Evolutionary conservation across 2,888 invertebrate species (phyloP).

Genomic region (Leptopterna dolabrata): DNA sequence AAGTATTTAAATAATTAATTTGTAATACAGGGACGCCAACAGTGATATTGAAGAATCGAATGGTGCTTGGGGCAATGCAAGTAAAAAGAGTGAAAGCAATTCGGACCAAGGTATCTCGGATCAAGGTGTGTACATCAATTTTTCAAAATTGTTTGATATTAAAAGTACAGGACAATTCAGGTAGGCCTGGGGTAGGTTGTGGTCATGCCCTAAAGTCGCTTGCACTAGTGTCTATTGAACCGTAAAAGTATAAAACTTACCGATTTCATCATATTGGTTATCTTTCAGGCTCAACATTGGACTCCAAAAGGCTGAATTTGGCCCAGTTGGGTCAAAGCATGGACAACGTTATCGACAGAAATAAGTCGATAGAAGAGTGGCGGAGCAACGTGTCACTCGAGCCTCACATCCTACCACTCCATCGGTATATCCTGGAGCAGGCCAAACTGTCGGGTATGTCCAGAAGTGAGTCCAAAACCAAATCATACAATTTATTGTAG

Average conservation of each 20-base stretch:
- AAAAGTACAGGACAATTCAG: too few species aligned
- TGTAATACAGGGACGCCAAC: slow-evolving; percentile 55
- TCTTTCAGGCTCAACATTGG: slow-evolving; percentile 43
- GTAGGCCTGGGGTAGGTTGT: too few species aligned
- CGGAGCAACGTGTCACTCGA: slow-evolving; percentile 61
- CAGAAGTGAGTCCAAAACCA: neutral
- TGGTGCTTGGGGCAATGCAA: slow-evolving; percentile 58
- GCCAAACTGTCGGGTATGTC: slow-evolving; percentile 76
- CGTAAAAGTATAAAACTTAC: too few species aligned
- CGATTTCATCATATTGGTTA: too few species aligned
- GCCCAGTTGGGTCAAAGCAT: slow-evolving; percentile 44
- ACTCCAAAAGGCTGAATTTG: slow-evolving; percentile 45
- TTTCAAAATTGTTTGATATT: too few species aligned
- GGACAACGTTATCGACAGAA: slow-evolving; percentile 55
- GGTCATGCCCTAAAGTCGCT: too few species aligned
- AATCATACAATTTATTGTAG: too few species aligned
- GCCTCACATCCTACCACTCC: slow-evolving; percentile 80
- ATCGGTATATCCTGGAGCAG: slow-evolving; percentile 90
- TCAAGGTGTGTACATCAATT: neutral
- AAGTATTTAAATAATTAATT: too few species aligned
- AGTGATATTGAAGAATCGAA: slow-evolving; percentile 60
- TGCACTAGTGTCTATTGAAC: too few species aligned
- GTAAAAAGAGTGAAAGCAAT: slow-evolving; percentile 56
- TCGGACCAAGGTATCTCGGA: slow-evolving; percentile 56
- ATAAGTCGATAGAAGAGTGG: slow-evolving; percentile 55